Conservation (phyloP, 64 coral and sea anemone species). For the Actinia tenebrosa region DNA sequence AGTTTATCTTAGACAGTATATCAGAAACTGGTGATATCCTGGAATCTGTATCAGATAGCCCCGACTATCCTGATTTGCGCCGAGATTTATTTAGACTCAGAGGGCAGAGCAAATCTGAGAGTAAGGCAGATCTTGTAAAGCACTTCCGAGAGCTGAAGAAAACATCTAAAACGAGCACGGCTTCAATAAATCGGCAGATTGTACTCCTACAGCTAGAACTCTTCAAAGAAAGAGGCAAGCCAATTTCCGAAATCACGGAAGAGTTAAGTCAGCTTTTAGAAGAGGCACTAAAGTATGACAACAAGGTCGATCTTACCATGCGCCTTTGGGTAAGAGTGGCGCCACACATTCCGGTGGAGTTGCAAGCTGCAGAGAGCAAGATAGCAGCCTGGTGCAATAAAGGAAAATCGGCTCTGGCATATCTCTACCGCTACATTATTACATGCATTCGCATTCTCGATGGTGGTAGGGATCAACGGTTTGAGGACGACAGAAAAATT, state of each 20-base stretch:
- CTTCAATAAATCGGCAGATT: slow-evolving; percentile 47
- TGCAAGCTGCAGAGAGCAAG: slow-evolving; percentile 31
- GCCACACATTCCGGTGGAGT: slow-evolving; percentile 23
- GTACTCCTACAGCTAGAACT: slow-evolving; percentile 36
- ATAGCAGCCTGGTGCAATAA: slow-evolving; percentile 30
- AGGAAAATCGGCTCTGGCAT: slow-evolving; percentile 35
- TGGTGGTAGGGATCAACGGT: background rate
- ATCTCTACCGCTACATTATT: slow-evolving; percentile 41
- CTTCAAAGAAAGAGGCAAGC: background rate
- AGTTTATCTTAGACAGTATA: slow-evolving; percentile 41
- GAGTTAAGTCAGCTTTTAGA: slow-evolving; percentile 16
- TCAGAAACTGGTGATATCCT: slow-evolving; percentile 23
- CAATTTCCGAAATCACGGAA: background rate
- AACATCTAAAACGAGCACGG: slow-evolving; percentile 8
- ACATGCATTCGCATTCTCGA: slow-evolving; percentile 51
- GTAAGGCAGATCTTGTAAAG: background rate
- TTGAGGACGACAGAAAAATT: background rate
- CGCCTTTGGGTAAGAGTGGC: slow-evolving; percentile 48
- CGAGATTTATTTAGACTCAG: slow-evolving; percentile 21
- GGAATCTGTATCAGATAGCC: slow-evolving; percentile 46
- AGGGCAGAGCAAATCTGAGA: background rate
- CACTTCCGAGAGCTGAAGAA: background rate
- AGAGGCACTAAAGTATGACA: slow-evolving; percentile 37
- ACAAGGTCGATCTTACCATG: slow-evolving; percentile 48
- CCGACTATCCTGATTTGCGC: slow-evolving; percentile 34